Base-by-base conservation (phyloP, 1,140 invertebrate genomes). In the Drosophila hydei region DNA sequence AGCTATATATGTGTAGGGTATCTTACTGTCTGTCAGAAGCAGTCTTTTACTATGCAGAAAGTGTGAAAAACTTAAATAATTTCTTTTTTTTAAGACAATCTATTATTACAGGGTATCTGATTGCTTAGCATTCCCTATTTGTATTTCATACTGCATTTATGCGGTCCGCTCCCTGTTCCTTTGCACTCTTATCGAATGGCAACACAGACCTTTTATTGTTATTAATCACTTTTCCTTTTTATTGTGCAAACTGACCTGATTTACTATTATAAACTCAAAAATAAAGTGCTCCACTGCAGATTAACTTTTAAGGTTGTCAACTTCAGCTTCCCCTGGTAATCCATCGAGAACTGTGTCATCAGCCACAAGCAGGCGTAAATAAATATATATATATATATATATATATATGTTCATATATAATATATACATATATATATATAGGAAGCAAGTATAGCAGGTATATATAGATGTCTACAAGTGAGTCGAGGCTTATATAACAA, bases 221-320 rank as follows among this genome's bases (percentile, higher is more conserved):
- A 47, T 11, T 27, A 43, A 64, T 47, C 42, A 33, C 40, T 19
- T 21, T 23, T 45, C 12, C 38, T 16, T 4, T 4, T 45, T 11
- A 58, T 43, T 52, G 12, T 43, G 14, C 47, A 21, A 55, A 30
- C 68, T 65, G 61, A 43, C 61, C 61, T 65, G 8, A 72, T 65
- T 64, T 25, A 42, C 43, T 50, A 56, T 64, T 62, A 9, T 30
- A 30, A 21, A 55, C 50, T 68, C 38, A 16, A 33, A 43, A 60
- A 36, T 9, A 25, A 68, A 61, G 19, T 12, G 25, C 47, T 61
- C 19, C 27, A 63, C 47, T 51, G 47, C 30, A 23, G 12, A 62
- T 40, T 62, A 4, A 9, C 4, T 11, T 4, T 27, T n/a, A n/a
- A n/a, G n/a, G n/a, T n/a, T n/a, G n/a, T n/a, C n/a, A n/a, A n/a